A percentile compares a stretch with the other conserved stretches of the same genome.
Evolutionary conservation across 2,113 vertebrate genomes (phyloP).

Genomic region (Pan troglodytes): DNA sequence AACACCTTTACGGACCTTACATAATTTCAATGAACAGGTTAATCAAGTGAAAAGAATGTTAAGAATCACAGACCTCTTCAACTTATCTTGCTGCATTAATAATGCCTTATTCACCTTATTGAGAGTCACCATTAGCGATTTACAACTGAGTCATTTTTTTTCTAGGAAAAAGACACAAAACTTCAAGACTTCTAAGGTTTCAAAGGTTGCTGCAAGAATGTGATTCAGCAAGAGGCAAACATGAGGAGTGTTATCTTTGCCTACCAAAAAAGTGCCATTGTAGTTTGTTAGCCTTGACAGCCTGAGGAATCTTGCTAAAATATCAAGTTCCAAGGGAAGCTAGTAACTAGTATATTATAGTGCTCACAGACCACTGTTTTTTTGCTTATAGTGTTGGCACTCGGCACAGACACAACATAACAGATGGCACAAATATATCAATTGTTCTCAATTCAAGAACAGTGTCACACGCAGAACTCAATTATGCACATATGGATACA

Average conservation of each 20-base stretch:
- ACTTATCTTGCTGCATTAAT: not conserved
- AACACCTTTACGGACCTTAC: not conserved
- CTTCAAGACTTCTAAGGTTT: not conserved
- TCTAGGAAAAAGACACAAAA: not conserved
- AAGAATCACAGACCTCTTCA: not conserved
- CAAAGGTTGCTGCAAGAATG: not conserved
- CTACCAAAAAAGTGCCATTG: not conserved
- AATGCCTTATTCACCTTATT: not conserved
- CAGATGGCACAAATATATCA: conserved; percentile 50
- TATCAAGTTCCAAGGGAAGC: not conserved
- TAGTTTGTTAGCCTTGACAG: not conserved
- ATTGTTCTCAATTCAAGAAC: conserved; percentile 46
- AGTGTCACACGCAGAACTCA: conserved; percentile 9
- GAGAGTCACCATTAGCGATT: not conserved
- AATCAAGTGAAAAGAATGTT: not conserved
- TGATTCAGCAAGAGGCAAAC: not conserved
- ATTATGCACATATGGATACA: conserved; percentile 39
- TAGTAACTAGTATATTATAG: not conserved
- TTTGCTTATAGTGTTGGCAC: not conserved
- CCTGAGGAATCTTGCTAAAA: not conserved
- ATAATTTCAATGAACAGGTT: not conserved
- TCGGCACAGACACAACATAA: conserved; percentile 38
- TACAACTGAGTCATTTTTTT: not conserved
- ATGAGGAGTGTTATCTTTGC: not conserved
- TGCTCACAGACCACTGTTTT: not conserved